Evolutionary conservation across 2,888 invertebrate species (phyloP).

Genomic region (Harmothoe impar): DNA sequence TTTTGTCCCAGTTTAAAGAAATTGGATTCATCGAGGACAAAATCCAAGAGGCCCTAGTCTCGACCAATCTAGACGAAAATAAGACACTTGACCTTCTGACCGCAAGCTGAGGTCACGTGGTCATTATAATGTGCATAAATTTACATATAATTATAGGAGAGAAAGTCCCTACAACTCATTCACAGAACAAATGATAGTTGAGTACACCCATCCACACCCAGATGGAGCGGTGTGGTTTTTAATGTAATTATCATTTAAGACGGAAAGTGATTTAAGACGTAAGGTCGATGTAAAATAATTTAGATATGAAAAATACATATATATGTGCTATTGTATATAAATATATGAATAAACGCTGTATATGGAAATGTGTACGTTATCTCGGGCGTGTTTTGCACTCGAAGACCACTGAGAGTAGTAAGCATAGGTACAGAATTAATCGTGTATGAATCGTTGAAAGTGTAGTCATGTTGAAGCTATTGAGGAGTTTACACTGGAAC

Average conservation of each 20-base stretch:
- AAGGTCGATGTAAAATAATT: background rate
- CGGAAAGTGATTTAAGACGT: background rate
- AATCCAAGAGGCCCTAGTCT: constrained; percentile 63
- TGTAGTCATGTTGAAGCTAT: too few species aligned
- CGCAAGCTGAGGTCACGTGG: constrained; percentile 57
- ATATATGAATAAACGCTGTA: too few species aligned
- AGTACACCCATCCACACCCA: background rate
- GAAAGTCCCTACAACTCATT: background rate
- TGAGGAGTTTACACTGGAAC: too few species aligned
- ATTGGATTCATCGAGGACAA: constrained; percentile 62
- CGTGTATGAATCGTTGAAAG: too few species aligned
- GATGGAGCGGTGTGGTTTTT: background rate
- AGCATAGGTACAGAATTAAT: too few species aligned
- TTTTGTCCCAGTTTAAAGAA: constrained; percentile 63
- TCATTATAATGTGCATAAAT: background rate
- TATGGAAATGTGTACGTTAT: too few species aligned
- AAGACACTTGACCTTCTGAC: constrained; percentile 64
- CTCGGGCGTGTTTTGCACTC: too few species aligned
- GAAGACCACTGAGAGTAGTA: too few species aligned
- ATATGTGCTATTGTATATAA: too few species aligned
- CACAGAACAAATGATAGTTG: background rate
- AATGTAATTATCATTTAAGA: background rate
- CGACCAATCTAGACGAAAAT: constrained; percentile 62
- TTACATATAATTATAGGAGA: background rate
- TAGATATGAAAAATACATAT: too few species aligned